Evolutionary conservation across 1,140 invertebrate species (phyloP).

Genomic region (Adoxophyes honmai): DNA sequence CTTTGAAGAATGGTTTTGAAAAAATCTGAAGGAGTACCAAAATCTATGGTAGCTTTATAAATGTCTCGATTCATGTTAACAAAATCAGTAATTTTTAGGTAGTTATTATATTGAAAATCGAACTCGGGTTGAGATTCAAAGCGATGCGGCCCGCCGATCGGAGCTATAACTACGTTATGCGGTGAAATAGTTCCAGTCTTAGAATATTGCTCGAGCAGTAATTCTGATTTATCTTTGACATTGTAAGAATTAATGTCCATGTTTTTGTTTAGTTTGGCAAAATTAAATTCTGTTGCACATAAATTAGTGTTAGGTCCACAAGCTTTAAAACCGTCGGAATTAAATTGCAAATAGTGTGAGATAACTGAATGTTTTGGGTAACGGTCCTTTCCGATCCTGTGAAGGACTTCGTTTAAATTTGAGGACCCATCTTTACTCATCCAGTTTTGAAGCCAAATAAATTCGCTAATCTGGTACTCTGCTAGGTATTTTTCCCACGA

Average conservation of each 20-base stretch:
- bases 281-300: conserved; percentile 49
- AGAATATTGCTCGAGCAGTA: conserved; percentile 89
- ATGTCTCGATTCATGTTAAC: conserved; percentile 84
- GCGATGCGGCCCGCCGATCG: conserved; percentile 88
- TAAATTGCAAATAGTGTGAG: conserved; percentile 56
- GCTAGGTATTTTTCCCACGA: conserved; percentile 91
- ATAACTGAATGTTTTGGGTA: conserved; percentile 51
- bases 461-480: conserved; percentile 87
- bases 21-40: conserved; percentile 91
- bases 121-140: conserved; percentile 88
- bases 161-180: conserved; percentile 89
- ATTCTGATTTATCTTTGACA: conserved; percentile 86
- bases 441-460: conserved; percentile 88
- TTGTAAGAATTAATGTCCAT: conserved; percentile 84
- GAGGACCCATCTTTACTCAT: conserved; percentile 67
- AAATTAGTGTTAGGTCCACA: conserved; percentile 49
- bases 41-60: conserved; percentile 84
- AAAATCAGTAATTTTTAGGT: conserved; percentile 86
- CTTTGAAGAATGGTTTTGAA: conserved; percentile 82
- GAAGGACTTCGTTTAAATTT: conserved; percentile 77
- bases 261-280: conserved; percentile 71
- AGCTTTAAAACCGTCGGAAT: conserved; percentile 47
- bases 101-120: conserved; percentile 92
- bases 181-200: conserved; percentile 88
- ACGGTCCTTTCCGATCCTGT: conserved; percentile 49